Base-by-base conservation (phyloP, 2,113 vertebrate genomes). In the Ranitomeya imitator region DNA sequence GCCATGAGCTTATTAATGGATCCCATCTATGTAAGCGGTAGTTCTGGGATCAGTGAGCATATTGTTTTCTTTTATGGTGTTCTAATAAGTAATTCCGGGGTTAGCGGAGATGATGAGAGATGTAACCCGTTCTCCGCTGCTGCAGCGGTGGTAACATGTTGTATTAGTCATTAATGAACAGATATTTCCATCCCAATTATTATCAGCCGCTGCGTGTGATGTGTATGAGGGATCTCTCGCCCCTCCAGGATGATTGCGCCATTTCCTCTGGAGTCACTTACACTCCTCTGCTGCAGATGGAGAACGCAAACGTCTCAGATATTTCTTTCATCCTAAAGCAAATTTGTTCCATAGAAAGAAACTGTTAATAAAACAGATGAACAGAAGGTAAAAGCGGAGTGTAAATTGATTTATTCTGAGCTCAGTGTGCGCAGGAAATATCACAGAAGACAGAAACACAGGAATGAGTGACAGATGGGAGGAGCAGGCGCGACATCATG, bases 391-490 rank as follows among this genome's bases (percentile, higher is more conserved):
- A 71, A 71, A 21, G 69, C 54, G 19, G 51, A 55, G 77, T 79
- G 77, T 69, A 87, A 87, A 87, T 26, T 80, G 77, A 80, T 69
- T 67, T 86, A 80, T 86, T 80, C 51, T 37, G 45, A 67, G 63
- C 57, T 69, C 57, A 11, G 51, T 69, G 60, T 65, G 83, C 65
- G 19, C 55, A 16, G 26, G 78, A 23, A 81, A 61, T 81, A 81
- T 81, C 57, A 81, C 59, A 60, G 15, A 18, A 60, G 12, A 57
- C 79, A 61, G 16, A 61, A 81, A 61, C 59, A 60, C 59, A 18
- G 15, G 79, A 26, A 60, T 81, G 60, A 81, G 57, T 37, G 55
- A 61, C 15, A 55, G 16, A 11, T 81, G 57, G 59, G 19, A 31
- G 7, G 54, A 55, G n/a, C 23, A 19, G 14, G 60, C 7, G 21